phyloP scores from a whole-genome alignment of 2,113 vertebrate genomes.

The Martes martes region DNA sequence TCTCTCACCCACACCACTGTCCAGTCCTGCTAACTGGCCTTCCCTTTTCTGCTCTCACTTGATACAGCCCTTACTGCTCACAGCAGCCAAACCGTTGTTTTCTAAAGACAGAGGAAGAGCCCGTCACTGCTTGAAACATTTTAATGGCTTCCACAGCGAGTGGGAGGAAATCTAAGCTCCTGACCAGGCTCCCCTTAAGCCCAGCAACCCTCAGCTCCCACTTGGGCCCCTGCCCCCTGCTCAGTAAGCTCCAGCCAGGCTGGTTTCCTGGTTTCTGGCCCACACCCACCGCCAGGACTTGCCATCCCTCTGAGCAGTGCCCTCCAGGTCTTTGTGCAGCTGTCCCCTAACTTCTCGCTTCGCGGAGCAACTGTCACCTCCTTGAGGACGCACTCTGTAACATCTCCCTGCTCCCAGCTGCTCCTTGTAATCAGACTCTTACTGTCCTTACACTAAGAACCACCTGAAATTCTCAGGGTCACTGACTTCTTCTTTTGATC shows the following conservation, averaged over 20 bases:
- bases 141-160: background rate
- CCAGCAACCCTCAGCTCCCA: fast-evolving
- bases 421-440: background rate
- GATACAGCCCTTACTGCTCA: background rate
- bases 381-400: background rate
- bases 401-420: background rate
- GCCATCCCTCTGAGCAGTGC: fast-evolving
- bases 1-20: background rate
- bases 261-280: no score
- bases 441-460: background rate
- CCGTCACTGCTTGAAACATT: background rate
- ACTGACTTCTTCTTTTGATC: background rate
- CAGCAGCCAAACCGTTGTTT: background rate
- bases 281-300: no score
- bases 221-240: fast-evolving
- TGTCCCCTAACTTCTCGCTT: background rate
- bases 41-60: background rate
- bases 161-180: background rate
- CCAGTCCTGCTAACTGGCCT: background rate
- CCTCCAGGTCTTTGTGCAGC: background rate
- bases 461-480: background rate
- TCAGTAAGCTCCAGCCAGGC: background rate
- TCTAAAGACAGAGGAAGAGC: background rate
- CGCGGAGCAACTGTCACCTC: background rate
- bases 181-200: background rate